Conservation (phyloP, 2,797 vertebrate genomes). For the Apodemus agrarius region DNA sequence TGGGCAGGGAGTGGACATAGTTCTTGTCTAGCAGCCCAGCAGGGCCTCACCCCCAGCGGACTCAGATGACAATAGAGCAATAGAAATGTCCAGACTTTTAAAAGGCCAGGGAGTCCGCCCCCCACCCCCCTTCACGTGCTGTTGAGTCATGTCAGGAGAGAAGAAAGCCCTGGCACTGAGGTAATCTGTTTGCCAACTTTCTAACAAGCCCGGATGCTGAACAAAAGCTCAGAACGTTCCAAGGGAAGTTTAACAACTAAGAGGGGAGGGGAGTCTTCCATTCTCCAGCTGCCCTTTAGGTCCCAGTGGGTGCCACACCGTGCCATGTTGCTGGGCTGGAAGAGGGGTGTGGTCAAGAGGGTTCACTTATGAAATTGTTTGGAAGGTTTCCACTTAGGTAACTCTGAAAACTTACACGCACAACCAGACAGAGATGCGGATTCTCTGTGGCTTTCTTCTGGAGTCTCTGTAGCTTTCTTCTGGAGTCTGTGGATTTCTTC, state of each 20-base stretch:
- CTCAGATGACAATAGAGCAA: background rate
- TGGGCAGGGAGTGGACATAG: background rate
- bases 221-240: background rate
- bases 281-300: background rate
- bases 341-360: background rate
- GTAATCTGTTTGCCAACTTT: conserved; percentile 7
- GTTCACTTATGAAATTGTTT: conserved; percentile 54
- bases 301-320: background rate
- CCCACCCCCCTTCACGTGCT: background rate
- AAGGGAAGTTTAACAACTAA: conserved; percentile 33
- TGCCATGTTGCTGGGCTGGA: background rate
- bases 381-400: background rate
- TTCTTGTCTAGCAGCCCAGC: background rate
- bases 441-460: background rate
- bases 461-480: too few species aligned
- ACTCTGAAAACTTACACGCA: conserved; percentile 14
- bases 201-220: conserved; percentile 29
- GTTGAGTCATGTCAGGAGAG: conserved; percentile 21
- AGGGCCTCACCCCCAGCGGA: background rate
- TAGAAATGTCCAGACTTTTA: conserved; percentile 46
- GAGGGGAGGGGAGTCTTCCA: background rate
- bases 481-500: background rate
- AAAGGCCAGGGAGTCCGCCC: conserved; percentile 27
- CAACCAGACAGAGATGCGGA: background rate
- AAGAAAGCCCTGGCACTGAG: conserved; percentile 33